phyloP scores from a whole-genome alignment of 2,797 vertebrate genomes.

The Sebastes trivittatus region DNA sequence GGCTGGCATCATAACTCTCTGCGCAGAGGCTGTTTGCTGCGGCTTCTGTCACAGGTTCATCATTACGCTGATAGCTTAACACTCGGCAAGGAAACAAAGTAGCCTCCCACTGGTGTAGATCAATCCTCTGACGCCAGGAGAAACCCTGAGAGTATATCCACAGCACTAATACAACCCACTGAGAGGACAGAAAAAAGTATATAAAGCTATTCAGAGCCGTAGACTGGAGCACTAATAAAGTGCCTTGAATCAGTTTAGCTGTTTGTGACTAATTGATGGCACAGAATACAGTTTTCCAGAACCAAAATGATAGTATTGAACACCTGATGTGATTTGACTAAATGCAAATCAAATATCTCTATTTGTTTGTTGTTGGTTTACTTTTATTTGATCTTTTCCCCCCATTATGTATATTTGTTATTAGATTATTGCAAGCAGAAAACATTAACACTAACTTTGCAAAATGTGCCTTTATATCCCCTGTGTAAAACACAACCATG shows the following conservation, averaged over 20 bases:
- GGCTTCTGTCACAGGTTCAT: conserved; percentile 79
- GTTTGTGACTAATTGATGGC: neutral
- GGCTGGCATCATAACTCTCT: conserved; percentile 75
- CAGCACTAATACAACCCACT: conserved; percentile 42
- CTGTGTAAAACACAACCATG: neutral
- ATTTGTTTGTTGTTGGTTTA: neutral
- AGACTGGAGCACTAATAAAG: conserved; percentile 19
- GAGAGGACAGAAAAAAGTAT: conserved; percentile 23
- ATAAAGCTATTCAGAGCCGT: conserved; percentile 21
- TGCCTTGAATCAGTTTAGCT: conserved; percentile 1
- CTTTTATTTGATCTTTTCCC: neutral
- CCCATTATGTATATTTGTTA: neutral
- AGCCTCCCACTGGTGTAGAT: conserved; percentile 67
- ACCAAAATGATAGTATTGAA: neutral
- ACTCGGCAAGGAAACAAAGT: conserved; percentile 74
- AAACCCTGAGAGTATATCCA: conserved; percentile 48
- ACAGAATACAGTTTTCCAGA: neutral
- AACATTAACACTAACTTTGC: neutral
- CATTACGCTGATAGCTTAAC: conserved; percentile 82
- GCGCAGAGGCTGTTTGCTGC: conserved; percentile 57
- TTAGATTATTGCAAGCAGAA: neutral
- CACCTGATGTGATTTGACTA: neutral
- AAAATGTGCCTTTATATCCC: neutral
- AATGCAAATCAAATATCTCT: neutral
- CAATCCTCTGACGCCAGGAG: conserved; percentile 58